Percentiles rank a stretch among this genome's conserved stretches.
phyloP scores from a whole-genome alignment of 2,797 vertebrate species.

The Podarcis lilfordi region DNA sequence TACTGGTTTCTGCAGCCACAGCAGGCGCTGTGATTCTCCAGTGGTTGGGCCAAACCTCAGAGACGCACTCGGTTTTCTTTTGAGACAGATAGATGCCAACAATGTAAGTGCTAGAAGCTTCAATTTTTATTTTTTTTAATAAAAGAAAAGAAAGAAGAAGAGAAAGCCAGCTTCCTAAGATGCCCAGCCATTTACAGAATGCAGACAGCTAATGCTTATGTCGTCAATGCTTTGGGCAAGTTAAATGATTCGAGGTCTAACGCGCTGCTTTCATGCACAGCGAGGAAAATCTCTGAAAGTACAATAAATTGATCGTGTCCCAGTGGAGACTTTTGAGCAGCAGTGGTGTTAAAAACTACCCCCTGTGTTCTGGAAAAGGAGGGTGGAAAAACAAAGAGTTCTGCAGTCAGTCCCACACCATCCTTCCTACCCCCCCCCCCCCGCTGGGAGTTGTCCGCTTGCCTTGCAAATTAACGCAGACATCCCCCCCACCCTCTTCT shows the following conservation, averaged over 20 bases:
- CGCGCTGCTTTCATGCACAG: not conserved
- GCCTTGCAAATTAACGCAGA: slow-evolving; percentile 29
- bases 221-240: not conserved
- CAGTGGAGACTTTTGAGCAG: not conserved
- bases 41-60: no score
- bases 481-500: not conserved
- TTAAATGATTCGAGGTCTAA: not conserved
- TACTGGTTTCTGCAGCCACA: no score
- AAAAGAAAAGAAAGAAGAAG: no score
- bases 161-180: not conserved
- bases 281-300: not conserved
- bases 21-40: no score
- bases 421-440: no score
- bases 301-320: not conserved
- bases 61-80: no score
- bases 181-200: not conserved
- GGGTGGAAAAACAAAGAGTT: slow-evolving; percentile 11
- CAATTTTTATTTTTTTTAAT: no score
- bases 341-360: not conserved
- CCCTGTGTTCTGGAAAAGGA: not conserved
- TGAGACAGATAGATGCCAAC: no score
- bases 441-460: not conserved
- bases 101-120: no score
- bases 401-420: not conserved
- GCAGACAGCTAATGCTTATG: not conserved